Evolutionary conservation across 1,140 invertebrate genomes (phyloP), one percentile per base, ranked within the genome.

Genomic region (Drosophila pectinifera): DNA sequence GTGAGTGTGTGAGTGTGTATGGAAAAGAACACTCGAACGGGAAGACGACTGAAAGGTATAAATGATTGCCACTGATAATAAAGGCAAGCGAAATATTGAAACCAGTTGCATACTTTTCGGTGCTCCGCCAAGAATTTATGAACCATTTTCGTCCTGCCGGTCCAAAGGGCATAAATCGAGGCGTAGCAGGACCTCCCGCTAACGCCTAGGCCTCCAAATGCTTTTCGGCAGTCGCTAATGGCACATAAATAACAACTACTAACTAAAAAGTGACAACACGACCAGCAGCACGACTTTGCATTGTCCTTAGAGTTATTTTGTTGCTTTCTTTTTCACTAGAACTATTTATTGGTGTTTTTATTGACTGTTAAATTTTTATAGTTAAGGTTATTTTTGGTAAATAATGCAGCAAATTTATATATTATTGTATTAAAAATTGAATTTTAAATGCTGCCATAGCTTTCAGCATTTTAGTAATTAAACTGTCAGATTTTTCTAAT

Each of bases 201-300:
- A 46, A 22, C 28, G 18, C 26, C 49, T 53, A 56, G 26, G 18
- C 39, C 36, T 34, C 57, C 70, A 68, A 80, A 74, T 84, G 81
- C 82, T 67, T 69, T 84, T 61, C 18, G 67, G 55, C 38, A 73
- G 62, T 51, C 63, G 68, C 83, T 86, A 86, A 86, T 86, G 83
- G 83, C 72, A 88, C 80, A 86, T 86, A 86, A 86, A 86, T 86
- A 83, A 86, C 79, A 55, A 78, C 70, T 51, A 79, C 83, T 79
- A 88, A 86, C 83, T 83, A 73, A 79, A 80, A 63, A 68, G 57
- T 79, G 78, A 73, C 65, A 86, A 81, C 49, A 53, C 14, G 49
- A 54, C 22, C 28, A 34, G 18, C 6, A 49, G n/a, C 16, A 43
- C 18, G 26, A 1, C 4, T 11, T 20, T 13, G 45, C 26, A 24